Evolutionary conservation across 2,113 vertebrate species (phyloP), one percentile per base, ranked within the genome.

Genomic region (Numenius arquata): DNA sequence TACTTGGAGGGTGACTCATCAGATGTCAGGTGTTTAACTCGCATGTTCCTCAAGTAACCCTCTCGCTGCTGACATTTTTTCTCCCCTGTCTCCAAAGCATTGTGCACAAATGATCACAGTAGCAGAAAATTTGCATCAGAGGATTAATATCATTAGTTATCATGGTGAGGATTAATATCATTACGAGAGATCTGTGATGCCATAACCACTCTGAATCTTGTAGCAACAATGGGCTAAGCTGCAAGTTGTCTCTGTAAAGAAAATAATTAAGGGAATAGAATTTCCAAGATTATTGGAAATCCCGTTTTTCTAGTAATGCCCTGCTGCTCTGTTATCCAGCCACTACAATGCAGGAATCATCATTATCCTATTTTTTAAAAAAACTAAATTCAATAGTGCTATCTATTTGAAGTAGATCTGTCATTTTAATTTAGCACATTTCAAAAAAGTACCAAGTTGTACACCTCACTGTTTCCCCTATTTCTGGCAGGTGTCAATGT

Each of bases 21-120:
- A 85, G 82, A 95, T 66, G 79, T 93, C 74, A 90, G 93, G 89
- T 94, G 86, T 90, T 95, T 63, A 82, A 90, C 63, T 63, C 68
- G 36, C 53, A 50, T 53, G 45, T 16, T 89, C 47, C 58, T 76
- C 77, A 78, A 85, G 85, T 74, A 97, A 96, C 81, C 75, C 25
- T 6, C 61, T 27, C 72, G 19, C n/a, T 85, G 55, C 84, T 75
- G 76, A 74, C 12, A 34, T 68, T 59, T 90, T 81, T 77, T 38
- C 62, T 65, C 55, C 17, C 52, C 48, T 29, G 18, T 34, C 22
- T 88, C 84, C 75, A 83, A 68, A 30, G 16, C 20, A 30, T 77
- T 29, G 19, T 16, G 65, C 43, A 84, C 52, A 80, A 90, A 81
- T 48, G 48, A 74, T 70, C 59, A 88, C 52, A 78, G 71, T 6